Percentiles rank a stretch among this genome's conserved stretches.
These are phyloP conservation scores for Crypturellus tataupa DNA, from an alignment of 2,797 vertebrate species.

Conservation along the genomic window DNA sequence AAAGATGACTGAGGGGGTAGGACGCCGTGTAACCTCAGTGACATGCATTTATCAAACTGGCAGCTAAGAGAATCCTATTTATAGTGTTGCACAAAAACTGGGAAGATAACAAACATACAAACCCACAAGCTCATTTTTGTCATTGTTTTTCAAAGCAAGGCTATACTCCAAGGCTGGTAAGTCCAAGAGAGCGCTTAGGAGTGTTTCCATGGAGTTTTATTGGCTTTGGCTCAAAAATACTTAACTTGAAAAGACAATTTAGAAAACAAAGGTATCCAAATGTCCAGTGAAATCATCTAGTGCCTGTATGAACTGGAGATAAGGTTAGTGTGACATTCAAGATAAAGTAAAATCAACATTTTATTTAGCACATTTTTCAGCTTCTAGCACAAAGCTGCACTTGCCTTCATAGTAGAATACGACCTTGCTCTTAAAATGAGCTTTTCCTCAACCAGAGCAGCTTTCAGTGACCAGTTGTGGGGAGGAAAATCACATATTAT, in stretches of 20 bases:
- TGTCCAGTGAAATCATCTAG: conserved; percentile 11
- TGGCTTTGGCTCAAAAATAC: conserved; percentile 48
- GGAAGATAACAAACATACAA: conserved; percentile 7
- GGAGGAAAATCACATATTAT: background rate
- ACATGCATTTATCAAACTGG: conserved; percentile 50
- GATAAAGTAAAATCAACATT: conserved; percentile 31
- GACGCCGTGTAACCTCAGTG: background rate
- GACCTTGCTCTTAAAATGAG: conserved; percentile 9
- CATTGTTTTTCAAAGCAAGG: background rate
- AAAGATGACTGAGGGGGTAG: conserved; percentile 26
- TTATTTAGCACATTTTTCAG: conserved; percentile 31
- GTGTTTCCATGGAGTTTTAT: conserved; percentile 40
- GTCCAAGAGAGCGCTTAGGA: conserved; percentile 6
- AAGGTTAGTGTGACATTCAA: conserved; percentile 25
- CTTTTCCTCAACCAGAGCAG: conserved; percentile 10
- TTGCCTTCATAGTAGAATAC: background rate
- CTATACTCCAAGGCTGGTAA: conserved; percentile 26
- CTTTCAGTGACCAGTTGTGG: background rate
- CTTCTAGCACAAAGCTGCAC: background rate
- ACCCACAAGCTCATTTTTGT: background rate
- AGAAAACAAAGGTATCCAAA: conserved; percentile 49
- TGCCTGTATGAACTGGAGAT: conserved; percentile 8
- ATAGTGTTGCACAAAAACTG: background rate
- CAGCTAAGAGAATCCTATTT: conserved; percentile 30
- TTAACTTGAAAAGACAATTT: conserved; percentile 49